These are phyloP conservation scores for Tachycineta bicolor DNA, from an alignment of 2,113 vertebrate species.

Conservation along the genomic window DNA sequence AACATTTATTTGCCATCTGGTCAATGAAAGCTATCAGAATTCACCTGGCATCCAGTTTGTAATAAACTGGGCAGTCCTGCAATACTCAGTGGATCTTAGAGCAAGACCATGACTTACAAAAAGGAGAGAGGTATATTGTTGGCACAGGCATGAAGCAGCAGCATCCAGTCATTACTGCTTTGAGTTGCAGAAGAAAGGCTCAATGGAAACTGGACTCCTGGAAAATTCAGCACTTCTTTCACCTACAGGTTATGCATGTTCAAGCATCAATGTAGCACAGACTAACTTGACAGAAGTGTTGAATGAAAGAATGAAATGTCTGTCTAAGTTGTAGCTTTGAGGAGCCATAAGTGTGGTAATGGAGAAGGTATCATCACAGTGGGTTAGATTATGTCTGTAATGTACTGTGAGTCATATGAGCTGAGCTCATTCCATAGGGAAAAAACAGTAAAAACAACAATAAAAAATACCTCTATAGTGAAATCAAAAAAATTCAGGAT, in stretches of 20 bases:
- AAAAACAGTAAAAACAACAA: background rate
- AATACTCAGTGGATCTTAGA: background rate
- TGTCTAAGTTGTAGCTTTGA: background rate
- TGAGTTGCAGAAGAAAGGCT: background rate
- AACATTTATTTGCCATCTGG: background rate
- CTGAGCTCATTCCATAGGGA: background rate
- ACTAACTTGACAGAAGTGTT: background rate
- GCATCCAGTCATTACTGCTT: background rate
- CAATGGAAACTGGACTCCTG: background rate
- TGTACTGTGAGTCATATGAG: background rate
- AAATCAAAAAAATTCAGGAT: background rate
- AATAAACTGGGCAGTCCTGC: background rate
- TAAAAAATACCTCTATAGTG: background rate
- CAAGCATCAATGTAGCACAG: background rate
- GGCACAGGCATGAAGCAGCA: background rate
- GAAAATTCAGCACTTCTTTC: background rate
- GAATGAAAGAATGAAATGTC: background rate
- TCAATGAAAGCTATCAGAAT: background rate
- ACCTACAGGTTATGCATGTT: background rate
- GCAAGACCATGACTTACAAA: background rate
- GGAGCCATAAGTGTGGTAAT: background rate
- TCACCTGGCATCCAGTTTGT: background rate
- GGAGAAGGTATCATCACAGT: background rate
- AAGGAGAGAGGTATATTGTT: background rate
- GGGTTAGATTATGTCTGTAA: background rate